Base-by-base conservation (phyloP, 2,888 invertebrate genomes). In the Pseudanteris insignis region DNA sequence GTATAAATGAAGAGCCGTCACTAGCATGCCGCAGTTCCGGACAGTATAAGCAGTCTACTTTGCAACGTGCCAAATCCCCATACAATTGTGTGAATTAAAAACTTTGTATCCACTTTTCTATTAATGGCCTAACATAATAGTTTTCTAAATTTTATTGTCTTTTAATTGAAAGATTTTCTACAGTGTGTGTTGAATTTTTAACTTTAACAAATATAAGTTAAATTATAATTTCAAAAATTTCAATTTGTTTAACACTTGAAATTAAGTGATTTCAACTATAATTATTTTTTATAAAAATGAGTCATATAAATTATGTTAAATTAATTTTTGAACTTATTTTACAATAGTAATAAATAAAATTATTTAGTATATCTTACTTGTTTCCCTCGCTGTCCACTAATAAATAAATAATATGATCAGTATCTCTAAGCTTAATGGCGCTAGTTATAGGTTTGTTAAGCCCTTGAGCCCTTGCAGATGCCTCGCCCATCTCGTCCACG, bases 381-480 rank as follows among this genome's bases (percentile, higher is more conserved):
- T 83, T 83, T 34, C 84, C 84, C 46, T 80, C 83, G 34, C 73
- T 73, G 70, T 86, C 86, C 18, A 83, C 77, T 13, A 86, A 79
- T 3, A 86, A 72, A 67, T 86, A 86, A 38, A 86, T 71, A 36
- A 77, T 77, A 57, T 86, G 84, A 64, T 86, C 83, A 63, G 85
- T 81, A 77, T 85, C 84, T 76, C 87, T 70, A 28, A 91, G 78
- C 69, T 88, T 87, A 11, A 88, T 85, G 0, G 89, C 85, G 0
- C 88, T 88, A 12, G 91, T 92, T 66, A 92, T 89, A 0, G 89
- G 85, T 72, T 87, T 89, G 66, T 81, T 85, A 1, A 92, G 82
- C 1, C 88, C 89, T 79, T 92, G 92, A 2, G 90, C 89, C 10
- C 79, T 76, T 0, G 91, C 89, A 1, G 92, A 92, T 48, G 87